Conservation (phyloP, 2,113 vertebrate species). For the Cyphomyrus plagiostoma region DNA sequence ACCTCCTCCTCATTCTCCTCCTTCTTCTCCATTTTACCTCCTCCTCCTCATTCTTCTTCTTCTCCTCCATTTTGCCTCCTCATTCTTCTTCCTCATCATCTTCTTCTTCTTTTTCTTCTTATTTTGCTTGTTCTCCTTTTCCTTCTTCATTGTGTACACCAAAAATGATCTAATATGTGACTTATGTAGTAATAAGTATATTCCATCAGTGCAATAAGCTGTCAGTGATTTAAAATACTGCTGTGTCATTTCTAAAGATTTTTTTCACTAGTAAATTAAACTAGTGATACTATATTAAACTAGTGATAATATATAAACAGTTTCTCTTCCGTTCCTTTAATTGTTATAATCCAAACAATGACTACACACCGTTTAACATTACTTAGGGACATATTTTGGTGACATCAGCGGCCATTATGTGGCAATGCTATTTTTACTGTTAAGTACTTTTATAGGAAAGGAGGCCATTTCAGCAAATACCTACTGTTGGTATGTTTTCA, state of each 20-base stretch:
- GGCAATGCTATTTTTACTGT: not conserved
- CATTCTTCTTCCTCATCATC: not conserved
- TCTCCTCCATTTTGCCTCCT: too few species aligned
- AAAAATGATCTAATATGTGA: not conserved
- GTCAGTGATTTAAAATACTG: not conserved
- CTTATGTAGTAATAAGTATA: not conserved
- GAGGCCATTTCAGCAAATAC: not conserved
- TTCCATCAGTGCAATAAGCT: not conserved
- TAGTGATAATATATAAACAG: not conserved
- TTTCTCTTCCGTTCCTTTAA: not conserved
- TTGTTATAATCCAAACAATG: not conserved
- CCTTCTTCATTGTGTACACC: not conserved
- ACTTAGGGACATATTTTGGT: not conserved
- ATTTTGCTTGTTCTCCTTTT: not conserved
- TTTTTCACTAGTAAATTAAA: not conserved
- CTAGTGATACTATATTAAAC: not conserved
- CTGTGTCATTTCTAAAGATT: not conserved
- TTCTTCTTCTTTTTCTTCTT: not conserved
- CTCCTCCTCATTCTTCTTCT: too few species aligned
- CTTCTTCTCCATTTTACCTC: too few species aligned
- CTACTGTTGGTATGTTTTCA: not conserved
- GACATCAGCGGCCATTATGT: not conserved
- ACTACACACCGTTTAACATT: not conserved
- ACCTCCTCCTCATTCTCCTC: too few species aligned
- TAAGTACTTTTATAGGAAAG: not conserved